These are phyloP conservation scores for Chironomus tepperi DNA, from an alignment of 1,140 invertebrate genomes.

Conservation along the genomic window DNA sequence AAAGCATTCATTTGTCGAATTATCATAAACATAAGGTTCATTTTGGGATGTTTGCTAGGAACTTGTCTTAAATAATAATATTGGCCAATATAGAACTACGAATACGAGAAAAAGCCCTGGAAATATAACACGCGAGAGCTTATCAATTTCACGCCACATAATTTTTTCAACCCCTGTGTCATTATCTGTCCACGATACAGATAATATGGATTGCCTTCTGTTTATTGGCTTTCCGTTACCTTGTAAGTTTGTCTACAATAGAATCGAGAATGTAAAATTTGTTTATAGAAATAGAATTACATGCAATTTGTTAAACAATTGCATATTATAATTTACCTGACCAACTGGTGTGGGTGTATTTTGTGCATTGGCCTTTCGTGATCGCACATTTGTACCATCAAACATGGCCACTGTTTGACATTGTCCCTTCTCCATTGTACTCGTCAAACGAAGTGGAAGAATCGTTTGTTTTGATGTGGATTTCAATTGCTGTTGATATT, in stretches of 20 bases:
- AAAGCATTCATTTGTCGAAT: not conserved
- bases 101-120: slow-evolving; percentile 65
- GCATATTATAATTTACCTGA: slow-evolving; percentile 32
- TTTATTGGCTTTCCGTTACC: slow-evolving; percentile 36
- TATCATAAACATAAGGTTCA: not conserved
- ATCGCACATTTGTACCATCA: slow-evolving; percentile 50
- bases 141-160: slow-evolving; percentile 58
- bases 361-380: slow-evolving; percentile 43
- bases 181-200: slow-evolving; percentile 50
- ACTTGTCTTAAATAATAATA: slow-evolving; percentile 53
- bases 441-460: slow-evolving; percentile 29
- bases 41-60: slow-evolving; percentile 8
- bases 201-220: slow-evolving; percentile 36
- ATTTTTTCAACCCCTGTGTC: slow-evolving; percentile 55
- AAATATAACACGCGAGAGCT: slow-evolving; percentile 58
- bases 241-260: slow-evolving; percentile 36
- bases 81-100: slow-evolving; percentile 65
- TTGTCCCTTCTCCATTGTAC: slow-evolving; percentile 50
- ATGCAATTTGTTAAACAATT: slow-evolving; percentile 27
- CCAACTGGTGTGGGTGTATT: slow-evolving; percentile 40
- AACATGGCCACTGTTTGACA: slow-evolving; percentile 51
- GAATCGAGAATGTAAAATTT: not conserved
- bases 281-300: no score
- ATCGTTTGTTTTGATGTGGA: slow-evolving; percentile 41
- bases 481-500: slow-evolving; percentile 58